Evolutionary conservation across 2,113 vertebrate species (phyloP), one percentile per base, ranked within the genome.

Genomic region (Paracanthobrama guichenoti): DNA sequence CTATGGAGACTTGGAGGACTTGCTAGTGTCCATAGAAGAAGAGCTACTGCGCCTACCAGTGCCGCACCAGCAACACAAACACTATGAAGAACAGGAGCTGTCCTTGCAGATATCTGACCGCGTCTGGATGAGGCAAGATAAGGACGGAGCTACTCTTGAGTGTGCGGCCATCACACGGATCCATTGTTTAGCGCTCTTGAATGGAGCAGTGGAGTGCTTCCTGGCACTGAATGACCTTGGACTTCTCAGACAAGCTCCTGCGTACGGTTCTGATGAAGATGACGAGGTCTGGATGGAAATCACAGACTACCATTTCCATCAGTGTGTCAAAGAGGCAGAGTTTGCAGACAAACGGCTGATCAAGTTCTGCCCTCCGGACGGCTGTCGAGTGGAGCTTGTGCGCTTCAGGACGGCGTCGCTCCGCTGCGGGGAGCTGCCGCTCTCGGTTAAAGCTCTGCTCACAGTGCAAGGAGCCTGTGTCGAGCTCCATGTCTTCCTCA

Each of bases 401-500:
- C 96, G 97, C 24, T 99, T 96, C 89, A 96, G 93, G 91, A 97
- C 96, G 0, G 44, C 0, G 3, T 90, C 92, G 26, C 64, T 91
- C 0, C 92, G 87, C 31, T 91, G 93, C 84, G 92, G 91, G 0
- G 94, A 96, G 6, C 94, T 96, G 59, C 98, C 98, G 1, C 97
- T 99, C 90, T 95, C 95, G 0, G 71, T 99, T 64, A 98, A 97
- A 92, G 96, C 97, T 0, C 82, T 85, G 0, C 97, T 97, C 24
- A 96, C 96, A 1, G 96, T 98, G 62, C 98, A 98, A 87, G 98
- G 98, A 1, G 98, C 98, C 0, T 97, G 95, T 0, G 90, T 99
- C 69, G 97, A 99, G 91, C 95, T 99, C 20, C 97, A 98, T 88
- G 96, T 95, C 87, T 99, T 98, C 87, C 91, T 99, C 79, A 96